Conservation (phyloP, 2,113 vertebrate genomes). For the Tetrao urogallus region DNA sequence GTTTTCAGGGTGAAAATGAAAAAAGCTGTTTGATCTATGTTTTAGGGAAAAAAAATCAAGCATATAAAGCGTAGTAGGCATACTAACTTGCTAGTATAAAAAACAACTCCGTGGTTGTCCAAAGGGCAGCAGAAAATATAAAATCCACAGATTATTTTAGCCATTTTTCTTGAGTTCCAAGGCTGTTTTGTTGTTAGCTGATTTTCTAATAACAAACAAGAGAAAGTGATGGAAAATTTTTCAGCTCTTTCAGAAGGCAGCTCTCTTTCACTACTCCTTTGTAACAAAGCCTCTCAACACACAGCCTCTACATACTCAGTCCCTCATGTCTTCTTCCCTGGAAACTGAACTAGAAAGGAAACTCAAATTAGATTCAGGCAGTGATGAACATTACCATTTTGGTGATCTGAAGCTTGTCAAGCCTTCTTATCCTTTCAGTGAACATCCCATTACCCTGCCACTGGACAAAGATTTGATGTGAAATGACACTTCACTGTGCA, state of each 20-base stretch:
- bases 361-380: slow-evolving; percentile 47
- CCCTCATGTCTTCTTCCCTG: not conserved
- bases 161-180: not conserved
- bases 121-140: not conserved
- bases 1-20: slow-evolving; percentile 7
- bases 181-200: not conserved
- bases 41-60: not conserved
- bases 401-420: slow-evolving; percentile 60
- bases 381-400: slow-evolving; percentile 61
- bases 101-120: not conserved
- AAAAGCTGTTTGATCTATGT: not conserved
- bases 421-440: slow-evolving; percentile 39
- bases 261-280: not conserved
- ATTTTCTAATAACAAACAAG: not conserved
- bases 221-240: not conserved
- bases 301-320: not conserved
- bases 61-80: not conserved
- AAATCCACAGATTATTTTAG: not conserved
- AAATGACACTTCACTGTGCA: slow-evolving; percentile 63
- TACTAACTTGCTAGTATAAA: not conserved
- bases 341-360: slow-evolving; percentile 20
- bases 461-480: slow-evolving; percentile 48
- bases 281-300: not conserved
- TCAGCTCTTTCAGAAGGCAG: not conserved
- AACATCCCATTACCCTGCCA: slow-evolving; percentile 17